phyloP scores from a whole-genome alignment of 2,888 invertebrate genomes.

The Coleophora flavipennella region DNA sequence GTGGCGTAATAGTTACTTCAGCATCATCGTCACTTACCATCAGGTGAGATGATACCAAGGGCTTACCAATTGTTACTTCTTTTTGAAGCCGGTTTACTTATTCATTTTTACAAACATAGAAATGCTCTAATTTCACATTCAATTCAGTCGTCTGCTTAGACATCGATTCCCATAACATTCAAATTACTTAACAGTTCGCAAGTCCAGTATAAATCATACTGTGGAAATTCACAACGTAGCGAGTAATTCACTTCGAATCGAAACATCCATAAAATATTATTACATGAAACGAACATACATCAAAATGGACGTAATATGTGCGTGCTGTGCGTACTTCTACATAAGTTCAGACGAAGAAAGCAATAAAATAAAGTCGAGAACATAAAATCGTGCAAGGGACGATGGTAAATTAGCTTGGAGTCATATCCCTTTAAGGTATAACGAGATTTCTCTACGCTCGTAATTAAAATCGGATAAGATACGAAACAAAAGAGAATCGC shows the following conservation, averaged over 20 bases:
- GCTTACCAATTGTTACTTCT: no score
- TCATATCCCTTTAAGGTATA: constrained; percentile 64
- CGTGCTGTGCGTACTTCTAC: constrained; percentile 30
- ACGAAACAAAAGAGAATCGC: constrained; percentile 62
- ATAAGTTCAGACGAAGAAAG: constrained; percentile 27
- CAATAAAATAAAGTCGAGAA: constrained; percentile 54
- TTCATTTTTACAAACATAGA: no score
- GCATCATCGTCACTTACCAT: no score
- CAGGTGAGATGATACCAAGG: no score
- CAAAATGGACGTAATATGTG: constrained; percentile 22
- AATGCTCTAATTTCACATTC: no score
- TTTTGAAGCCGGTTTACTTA: no score
- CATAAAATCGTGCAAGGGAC: constrained; percentile 54
- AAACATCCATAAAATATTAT: constrained; percentile 27
- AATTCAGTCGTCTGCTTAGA: no score
- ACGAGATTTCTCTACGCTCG: constrained; percentile 65
- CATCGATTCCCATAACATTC: no score
- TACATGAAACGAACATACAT: constrained; percentile 25
- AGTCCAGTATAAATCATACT: no score
- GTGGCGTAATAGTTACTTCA: no score
- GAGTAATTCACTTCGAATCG: constrained; percentile 5
- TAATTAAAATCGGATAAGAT: constrained; percentile 72
- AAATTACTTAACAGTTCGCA: no score
- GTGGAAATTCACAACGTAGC: not conserved
- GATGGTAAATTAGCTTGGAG: constrained; percentile 58